Conservation (phyloP, 2,888 invertebrate species). For the Caenorhabditis sp. region DNA sequence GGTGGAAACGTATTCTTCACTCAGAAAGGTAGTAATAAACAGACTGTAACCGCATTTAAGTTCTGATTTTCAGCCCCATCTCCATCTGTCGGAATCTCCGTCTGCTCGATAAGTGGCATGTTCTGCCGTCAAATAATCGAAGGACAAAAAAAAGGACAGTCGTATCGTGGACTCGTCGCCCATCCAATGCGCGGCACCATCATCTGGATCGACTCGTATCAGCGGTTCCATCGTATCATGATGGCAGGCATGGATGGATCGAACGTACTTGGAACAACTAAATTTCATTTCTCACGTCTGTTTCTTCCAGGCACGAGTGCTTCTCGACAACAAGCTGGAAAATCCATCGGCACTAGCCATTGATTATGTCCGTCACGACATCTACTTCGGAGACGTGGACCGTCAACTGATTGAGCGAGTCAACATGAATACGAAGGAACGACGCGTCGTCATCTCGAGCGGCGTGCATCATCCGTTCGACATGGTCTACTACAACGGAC, state of each 20-base stretch:
- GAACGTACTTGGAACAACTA: constrained; percentile 82
- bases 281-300: neutral
- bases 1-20: constrained; percentile 65
- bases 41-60: too few relatives aligned
- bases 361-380: constrained; percentile 63
- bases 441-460: constrained; percentile 49
- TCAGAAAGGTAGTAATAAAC: too few relatives aligned
- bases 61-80: too few relatives aligned
- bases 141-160: constrained; percentile 29
- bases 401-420: constrained; percentile 65
- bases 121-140: constrained; percentile 63
- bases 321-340: constrained; percentile 65
- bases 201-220: constrained; percentile 61
- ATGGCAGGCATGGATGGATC: constrained; percentile 95
- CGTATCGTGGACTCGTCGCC: constrained; percentile 62
- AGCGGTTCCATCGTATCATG: constrained; percentile 89
- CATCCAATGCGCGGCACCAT: constrained; percentile 62
- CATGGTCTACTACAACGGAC: constrained; percentile 65
- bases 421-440: constrained; percentile 57
- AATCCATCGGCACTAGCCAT: constrained; percentile 64
- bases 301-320: constrained; percentile 45
- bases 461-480: constrained; percentile 65
- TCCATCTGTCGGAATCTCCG: constrained; percentile 54
- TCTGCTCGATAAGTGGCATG: constrained; percentile 60
- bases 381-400: constrained; percentile 67